phyloP scores from a whole-genome alignment of 2,888 invertebrate species.

The Andrena bucephala region DNA sequence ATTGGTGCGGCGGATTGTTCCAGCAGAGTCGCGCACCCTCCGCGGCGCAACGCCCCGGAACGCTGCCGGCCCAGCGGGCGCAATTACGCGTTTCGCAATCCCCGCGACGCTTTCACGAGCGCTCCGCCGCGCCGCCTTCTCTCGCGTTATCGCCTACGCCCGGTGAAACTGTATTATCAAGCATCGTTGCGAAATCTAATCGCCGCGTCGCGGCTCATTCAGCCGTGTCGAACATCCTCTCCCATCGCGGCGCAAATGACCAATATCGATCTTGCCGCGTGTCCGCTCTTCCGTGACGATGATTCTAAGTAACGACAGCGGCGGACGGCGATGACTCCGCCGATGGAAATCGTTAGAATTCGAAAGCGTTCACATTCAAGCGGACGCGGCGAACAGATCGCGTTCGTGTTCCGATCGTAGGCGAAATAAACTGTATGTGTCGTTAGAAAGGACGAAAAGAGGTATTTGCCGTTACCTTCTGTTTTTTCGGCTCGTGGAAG shows the following conservation, averaged over 20 bases:
- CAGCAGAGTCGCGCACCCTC: constrained; percentile 29
- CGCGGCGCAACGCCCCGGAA: constrained; percentile 56
- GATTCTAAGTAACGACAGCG: constrained; percentile 36
- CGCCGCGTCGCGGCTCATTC: constrained; percentile 42
- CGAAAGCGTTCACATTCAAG: constrained; percentile 43
- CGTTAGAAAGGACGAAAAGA: constrained; percentile 18
- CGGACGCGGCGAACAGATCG: constrained; percentile 4
- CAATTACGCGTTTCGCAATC: constrained; percentile 69
- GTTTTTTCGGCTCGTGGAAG: too few relatives aligned
- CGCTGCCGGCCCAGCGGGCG: constrained; percentile 44
- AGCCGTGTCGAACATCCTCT: constrained; percentile 50
- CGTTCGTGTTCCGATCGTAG: constrained; percentile 2
- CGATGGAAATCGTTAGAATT: constrained; percentile 39
- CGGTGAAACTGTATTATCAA: constrained; percentile 69
- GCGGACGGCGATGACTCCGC: constrained; percentile 7
- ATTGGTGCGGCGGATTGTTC: constrained; percentile 53
- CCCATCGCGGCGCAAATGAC: constrained; percentile 24
- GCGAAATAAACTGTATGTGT: constrained; percentile 31
- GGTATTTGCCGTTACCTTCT: too few relatives aligned
- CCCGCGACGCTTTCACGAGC: constrained; percentile 69
- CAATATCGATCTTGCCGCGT: constrained; percentile 44
- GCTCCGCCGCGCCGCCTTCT: constrained; percentile 37
- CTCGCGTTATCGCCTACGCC: constrained; percentile 63
- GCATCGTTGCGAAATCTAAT: constrained; percentile 59
- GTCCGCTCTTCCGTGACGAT: constrained; percentile 51